A percentile compares a stretch with the other conserved stretches of the same genome.
Conservation (phyloP, 2,797 vertebrate genomes). For the Pteropus rufus region DNA sequence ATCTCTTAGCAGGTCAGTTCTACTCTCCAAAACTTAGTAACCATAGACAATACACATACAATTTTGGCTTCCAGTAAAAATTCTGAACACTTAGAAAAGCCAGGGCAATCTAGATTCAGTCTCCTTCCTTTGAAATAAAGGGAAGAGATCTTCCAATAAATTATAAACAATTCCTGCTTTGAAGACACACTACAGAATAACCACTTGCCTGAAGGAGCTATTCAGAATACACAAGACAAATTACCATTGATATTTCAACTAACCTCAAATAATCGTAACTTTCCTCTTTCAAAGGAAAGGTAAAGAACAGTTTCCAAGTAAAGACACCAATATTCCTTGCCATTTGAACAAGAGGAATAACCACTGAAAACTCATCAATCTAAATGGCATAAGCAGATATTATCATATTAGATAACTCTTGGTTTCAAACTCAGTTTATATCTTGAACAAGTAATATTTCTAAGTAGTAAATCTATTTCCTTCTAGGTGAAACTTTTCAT, state of each 20-base stretch:
- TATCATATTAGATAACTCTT: neutral
- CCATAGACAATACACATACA: neutral
- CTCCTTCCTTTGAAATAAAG: neutral
- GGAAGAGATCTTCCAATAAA: neutral
- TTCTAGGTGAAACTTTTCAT: neutral
- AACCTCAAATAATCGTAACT: conserved; percentile 29
- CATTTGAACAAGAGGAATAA: neutral
- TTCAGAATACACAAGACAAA: neutral
- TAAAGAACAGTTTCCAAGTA: conserved; percentile 3
- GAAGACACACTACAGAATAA: neutral
- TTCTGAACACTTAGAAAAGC: neutral
- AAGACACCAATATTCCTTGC: neutral
- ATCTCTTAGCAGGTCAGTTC: neutral
- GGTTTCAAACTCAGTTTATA: conserved; percentile 30
- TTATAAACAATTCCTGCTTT: neutral
- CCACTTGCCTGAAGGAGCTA: neutral
- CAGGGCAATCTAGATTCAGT: neutral
- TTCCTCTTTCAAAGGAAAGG: neutral
- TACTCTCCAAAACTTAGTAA: neutral
- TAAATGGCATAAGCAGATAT: neutral
- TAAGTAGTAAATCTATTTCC: neutral
- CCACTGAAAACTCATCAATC: neutral
- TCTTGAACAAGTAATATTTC: neutral
- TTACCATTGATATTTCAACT: neutral
- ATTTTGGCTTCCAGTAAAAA: neutral